A percentile compares a stretch with the other conserved stretches of the same genome.
Evolutionary conservation across 2,113 vertebrate genomes (phyloP).

Genomic region (Camelus dromedarius): DNA sequence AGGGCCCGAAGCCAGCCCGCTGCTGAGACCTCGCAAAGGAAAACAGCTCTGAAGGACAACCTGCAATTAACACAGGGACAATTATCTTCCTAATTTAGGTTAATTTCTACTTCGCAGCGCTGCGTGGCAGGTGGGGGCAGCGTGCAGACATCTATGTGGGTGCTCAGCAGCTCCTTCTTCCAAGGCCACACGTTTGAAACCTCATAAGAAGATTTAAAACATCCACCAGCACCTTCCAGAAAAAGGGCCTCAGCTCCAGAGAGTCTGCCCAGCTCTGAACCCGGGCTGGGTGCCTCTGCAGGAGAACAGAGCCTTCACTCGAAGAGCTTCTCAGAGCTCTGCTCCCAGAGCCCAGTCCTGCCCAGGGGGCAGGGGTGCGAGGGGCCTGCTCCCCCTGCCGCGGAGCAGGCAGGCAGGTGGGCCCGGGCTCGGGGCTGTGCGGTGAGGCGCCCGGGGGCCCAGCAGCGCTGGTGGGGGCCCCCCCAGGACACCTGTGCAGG

Average conservation of each 20-base stretch:
- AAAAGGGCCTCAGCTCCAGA: not conserved
- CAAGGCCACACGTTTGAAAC: not conserved
- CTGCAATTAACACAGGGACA: conserved; percentile 78
- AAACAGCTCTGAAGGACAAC: conserved; percentile 82
- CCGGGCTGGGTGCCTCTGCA: not conserved
- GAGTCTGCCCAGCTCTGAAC: not conserved
- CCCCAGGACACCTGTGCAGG: not conserved
- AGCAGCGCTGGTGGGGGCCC: not conserved
- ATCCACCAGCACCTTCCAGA: not conserved
- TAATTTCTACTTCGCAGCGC: conserved; percentile 9
- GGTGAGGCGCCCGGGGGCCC: not conserved
- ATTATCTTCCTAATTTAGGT: conserved; percentile 80
- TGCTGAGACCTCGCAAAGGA: conserved; percentile 69
- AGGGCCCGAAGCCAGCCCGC: conserved; percentile 21
- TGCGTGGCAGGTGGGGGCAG: conserved; percentile 18
- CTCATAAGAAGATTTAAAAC: not conserved
- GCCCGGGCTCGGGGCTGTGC: fast-evolving
- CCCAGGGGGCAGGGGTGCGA: fast-evolving
- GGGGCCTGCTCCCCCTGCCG: not conserved
- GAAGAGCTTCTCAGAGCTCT: not conserved
- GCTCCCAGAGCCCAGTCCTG: not conserved
- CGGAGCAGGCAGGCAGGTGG: no score
- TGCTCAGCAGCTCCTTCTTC: not conserved
- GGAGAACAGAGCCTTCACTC: not conserved
- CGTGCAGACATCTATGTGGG: not conserved